Evolutionary conservation across 2,113 vertebrate species (phyloP).

Genomic region (Psittacus erithacus): DNA sequence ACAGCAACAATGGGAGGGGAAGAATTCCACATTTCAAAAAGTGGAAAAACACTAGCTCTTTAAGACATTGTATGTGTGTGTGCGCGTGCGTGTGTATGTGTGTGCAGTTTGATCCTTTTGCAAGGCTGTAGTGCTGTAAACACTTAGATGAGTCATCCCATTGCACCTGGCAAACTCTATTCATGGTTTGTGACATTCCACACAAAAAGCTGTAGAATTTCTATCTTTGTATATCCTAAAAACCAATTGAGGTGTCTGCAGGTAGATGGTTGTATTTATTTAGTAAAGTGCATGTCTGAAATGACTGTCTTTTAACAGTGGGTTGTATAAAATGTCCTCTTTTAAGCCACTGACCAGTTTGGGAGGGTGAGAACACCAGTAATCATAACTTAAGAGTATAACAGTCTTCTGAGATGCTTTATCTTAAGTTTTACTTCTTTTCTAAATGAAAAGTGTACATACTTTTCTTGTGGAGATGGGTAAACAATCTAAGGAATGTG

Average conservation of each 20-base stretch:
- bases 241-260: not conserved
- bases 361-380: not conserved
- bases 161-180: not conserved
- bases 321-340: not conserved
- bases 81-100: accelerated
- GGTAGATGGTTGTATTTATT: not conserved
- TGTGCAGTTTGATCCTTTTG: not conserved
- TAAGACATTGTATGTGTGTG: not conserved
- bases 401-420: not conserved
- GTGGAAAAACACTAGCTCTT: not conserved
- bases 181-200: not conserved
- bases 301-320: not conserved
- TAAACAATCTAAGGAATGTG: not conserved
- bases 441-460: not conserved
- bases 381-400: not conserved
- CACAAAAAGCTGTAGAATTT: not conserved
- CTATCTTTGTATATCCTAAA: not conserved
- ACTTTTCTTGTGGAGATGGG: not conserved
- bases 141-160: not conserved
- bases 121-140: not conserved
- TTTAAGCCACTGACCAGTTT: not conserved
- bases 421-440: not conserved
- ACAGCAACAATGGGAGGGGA: not conserved
- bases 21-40: not conserved
- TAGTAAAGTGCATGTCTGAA: not conserved